Evolutionary conservation across 2,888 invertebrate species (phyloP).

Genomic region (Tetramorium bicarinatum): DNA sequence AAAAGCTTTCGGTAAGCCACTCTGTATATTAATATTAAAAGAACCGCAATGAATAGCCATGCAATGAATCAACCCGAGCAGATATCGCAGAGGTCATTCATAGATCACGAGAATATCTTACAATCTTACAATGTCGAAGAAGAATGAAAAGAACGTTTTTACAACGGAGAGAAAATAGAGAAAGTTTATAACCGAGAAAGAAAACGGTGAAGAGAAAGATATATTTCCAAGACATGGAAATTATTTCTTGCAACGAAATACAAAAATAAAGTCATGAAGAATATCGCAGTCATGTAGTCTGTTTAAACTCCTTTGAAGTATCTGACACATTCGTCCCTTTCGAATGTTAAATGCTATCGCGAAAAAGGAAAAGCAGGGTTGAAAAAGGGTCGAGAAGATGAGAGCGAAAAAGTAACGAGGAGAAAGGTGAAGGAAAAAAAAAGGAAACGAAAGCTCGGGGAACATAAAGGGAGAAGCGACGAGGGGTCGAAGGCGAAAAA

Average conservation of each 20-base stretch:
- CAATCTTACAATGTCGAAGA: background rate
- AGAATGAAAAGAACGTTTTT: background rate
- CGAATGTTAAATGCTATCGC: constrained; percentile 63
- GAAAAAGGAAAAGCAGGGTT: background rate
- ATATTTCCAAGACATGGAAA: constrained; percentile 6
- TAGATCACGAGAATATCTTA: background rate
- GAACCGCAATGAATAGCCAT: background rate
- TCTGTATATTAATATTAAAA: background rate
- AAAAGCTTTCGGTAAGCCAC: background rate
- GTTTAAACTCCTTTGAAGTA: constrained; percentile 29
- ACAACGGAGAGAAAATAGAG: background rate
- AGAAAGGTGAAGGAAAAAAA: background rate
- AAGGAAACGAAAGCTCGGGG: background rate
- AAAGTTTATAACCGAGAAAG: background rate
- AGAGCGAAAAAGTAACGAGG: background rate
- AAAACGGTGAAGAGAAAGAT: background rate
- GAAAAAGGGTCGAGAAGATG: background rate
- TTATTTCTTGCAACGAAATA: constrained; percentile 1
- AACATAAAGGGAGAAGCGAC: background rate
- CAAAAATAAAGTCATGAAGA: constrained; percentile 48
- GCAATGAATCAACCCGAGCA: background rate
- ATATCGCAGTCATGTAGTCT: constrained; percentile 37
- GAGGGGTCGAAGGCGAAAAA: constrained; percentile 13
- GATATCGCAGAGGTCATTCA: background rate
- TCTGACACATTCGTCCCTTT: constrained; percentile 59